Percentiles rank a stretch among this genome's conserved stretches.
Conservation (phyloP, 2,113 vertebrate genomes). For the Lagopus muta region DNA sequence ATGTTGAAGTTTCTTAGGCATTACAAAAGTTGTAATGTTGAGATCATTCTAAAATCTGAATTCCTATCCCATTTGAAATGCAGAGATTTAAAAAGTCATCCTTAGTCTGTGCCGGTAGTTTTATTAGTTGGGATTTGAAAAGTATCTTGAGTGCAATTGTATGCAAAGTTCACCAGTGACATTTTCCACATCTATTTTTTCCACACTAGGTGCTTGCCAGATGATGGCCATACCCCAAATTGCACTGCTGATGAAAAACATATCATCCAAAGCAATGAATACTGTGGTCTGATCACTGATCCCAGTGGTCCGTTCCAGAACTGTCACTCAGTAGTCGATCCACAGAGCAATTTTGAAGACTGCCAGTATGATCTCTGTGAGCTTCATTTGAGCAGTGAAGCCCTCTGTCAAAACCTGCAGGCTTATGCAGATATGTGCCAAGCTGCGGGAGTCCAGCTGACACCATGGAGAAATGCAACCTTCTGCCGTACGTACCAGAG, state of each 20-base stretch:
- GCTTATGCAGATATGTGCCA: slow-evolving; percentile 67
- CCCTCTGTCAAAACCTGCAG: slow-evolving; percentile 68
- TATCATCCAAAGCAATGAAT: slow-evolving; percentile 52
- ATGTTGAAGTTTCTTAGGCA: neutral
- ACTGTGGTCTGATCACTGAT: slow-evolving; percentile 60
- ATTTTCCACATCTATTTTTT: neutral
- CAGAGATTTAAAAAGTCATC: neutral
- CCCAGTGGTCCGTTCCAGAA: slow-evolving; percentile 53
- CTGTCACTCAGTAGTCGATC: slow-evolving; percentile 44
- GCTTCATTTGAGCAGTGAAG: slow-evolving; percentile 20
- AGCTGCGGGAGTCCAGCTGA: slow-evolving; percentile 30
- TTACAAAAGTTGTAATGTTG: neutral
- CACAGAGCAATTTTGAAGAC: slow-evolving; percentile 39
- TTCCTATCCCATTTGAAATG: neutral
- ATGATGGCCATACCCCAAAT: slow-evolving; percentile 37
- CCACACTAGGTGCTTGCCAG: slow-evolving; percentile 51
- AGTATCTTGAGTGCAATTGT: neutral
- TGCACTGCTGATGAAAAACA: slow-evolving; percentile 59
- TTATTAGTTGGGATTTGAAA: neutral
- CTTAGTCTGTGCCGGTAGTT: neutral
- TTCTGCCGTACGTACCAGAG: slow-evolving; percentile 71
- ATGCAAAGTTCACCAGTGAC: accelerated
- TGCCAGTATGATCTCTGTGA: slow-evolving; percentile 74
- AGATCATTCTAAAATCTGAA: neutral
- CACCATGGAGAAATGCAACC: slow-evolving; percentile 67